A percentile compares a stretch with the other conserved stretches of the same genome.
Conservation (phyloP, 2,113 vertebrate genomes). For the Sardina pilchardus region DNA sequence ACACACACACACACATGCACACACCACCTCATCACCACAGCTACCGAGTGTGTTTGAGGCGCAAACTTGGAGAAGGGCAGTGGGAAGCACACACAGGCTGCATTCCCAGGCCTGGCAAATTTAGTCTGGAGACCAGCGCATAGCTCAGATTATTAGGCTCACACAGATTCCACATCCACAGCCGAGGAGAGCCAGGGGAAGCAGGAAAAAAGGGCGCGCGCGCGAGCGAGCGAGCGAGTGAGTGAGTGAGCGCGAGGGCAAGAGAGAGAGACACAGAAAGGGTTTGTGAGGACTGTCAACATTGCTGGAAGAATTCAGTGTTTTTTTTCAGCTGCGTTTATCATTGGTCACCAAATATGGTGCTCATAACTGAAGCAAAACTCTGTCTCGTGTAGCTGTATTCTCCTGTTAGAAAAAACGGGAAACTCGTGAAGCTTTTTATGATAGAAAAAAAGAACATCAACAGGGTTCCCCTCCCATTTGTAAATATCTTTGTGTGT, state of each 20-base stretch:
- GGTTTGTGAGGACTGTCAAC: neutral
- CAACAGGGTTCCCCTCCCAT: too few species aligned
- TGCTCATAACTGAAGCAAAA: neutral
- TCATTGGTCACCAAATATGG: neutral
- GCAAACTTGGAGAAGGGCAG: neutral
- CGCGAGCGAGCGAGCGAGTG: neutral
- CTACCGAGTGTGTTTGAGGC: neutral
- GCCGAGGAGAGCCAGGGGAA: neutral
- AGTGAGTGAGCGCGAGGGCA: neutral
- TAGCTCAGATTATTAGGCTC: conserved; percentile 24
- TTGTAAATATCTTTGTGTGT: too few species aligned
- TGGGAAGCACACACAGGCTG: neutral
- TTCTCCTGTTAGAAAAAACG: too few species aligned
- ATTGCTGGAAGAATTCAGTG: neutral
- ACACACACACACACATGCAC: neutral
- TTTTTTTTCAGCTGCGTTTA: neutral
- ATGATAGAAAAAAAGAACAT: too few species aligned
- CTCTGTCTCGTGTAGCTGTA: too few species aligned
- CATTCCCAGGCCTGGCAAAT: conserved; percentile 5
- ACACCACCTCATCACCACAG: neutral
- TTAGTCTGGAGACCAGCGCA: neutral
- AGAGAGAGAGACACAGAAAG: neutral
- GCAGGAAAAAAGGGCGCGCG: neutral
- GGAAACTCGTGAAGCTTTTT: too few species aligned
- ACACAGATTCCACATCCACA: neutral